A percentile compares a stretch with the other conserved stretches of the same genome.
Conservation (phyloP, 1,140 invertebrate genomes). For the Lepidurus packardi region DNA sequence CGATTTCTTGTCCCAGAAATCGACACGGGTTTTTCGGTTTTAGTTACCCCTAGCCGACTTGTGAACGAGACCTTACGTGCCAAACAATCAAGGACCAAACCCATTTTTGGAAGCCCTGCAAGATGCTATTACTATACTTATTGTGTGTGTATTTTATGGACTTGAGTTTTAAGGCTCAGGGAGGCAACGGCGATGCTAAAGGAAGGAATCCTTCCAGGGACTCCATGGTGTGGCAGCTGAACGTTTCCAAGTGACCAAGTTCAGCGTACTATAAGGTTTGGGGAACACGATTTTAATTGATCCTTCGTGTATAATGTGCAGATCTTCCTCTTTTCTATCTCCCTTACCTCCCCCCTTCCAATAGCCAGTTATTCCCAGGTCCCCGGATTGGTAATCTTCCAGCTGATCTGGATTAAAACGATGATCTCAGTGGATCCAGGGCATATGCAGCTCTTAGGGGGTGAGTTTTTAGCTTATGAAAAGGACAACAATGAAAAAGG, state of each 20-base stretch:
- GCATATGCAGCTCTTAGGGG: slow-evolving; percentile 4
- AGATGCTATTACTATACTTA: slow-evolving; percentile 11
- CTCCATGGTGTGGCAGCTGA: not conserved
- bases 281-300: slow-evolving; percentile 3
- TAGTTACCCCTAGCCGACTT: not conserved
- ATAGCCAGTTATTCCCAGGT: not conserved
- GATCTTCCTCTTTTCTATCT: not conserved
- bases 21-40: not conserved
- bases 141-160: not conserved
- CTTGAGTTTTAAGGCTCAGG: not conserved
- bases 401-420: slow-evolving; percentile 21
- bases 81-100: slow-evolving; percentile 9
- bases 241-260: slow-evolving; percentile 1
- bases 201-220: not conserved
- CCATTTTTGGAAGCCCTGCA: not conserved
- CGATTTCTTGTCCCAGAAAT: not conserved
- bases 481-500: slow-evolving; percentile 9
- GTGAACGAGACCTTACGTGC: slow-evolving; percentile 14
- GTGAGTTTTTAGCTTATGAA: slow-evolving; percentile 6
- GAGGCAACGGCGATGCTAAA: not conserved
- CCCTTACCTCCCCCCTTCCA: not conserved
- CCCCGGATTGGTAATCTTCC: not conserved
- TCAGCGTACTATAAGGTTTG: too few relatives aligned
- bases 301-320: not conserved
- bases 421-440: slow-evolving; percentile 10